Evolutionary conservation across 2,888 invertebrate genomes (phyloP).

Genomic region (Opisthograptis luteolata): DNA sequence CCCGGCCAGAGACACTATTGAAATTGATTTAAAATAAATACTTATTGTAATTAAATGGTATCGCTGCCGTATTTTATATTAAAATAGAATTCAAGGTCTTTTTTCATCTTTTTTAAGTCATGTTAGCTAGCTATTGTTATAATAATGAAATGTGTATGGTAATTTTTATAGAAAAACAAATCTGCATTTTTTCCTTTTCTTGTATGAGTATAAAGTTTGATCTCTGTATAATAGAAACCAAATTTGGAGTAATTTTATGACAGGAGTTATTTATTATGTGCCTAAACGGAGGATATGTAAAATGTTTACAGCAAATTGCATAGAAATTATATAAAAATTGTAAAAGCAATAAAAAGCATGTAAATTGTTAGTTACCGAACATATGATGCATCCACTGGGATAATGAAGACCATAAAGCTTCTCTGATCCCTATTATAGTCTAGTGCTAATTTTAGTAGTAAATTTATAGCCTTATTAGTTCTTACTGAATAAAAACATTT

Average conservation of each 20-base stretch:
- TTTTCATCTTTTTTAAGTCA: slow-evolving; percentile 83
- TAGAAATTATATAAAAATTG: slow-evolving; percentile 37
- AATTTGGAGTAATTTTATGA: slow-evolving; percentile 57
- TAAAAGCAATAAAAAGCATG: slow-evolving; percentile 38
- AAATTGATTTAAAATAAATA: slow-evolving; percentile 82
- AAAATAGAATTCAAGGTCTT: slow-evolving; percentile 81
- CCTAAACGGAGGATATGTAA: slow-evolving; percentile 22
- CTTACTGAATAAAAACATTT: slow-evolving; percentile 69
- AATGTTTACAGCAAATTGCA: slow-evolving; percentile 22
- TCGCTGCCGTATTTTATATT: slow-evolving; percentile 80
- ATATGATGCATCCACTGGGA: slow-evolving; percentile 39
- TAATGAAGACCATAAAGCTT: slow-evolving; percentile 51
- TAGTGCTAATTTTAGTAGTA: slow-evolving; percentile 72
- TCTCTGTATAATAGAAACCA: slow-evolving; percentile 76
- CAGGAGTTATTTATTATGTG: slow-evolving; percentile 58
- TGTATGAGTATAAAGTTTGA: slow-evolving; percentile 65
- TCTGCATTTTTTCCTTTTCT: slow-evolving; percentile 73
- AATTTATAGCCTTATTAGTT: slow-evolving; percentile 63
- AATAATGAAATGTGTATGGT: slow-evolving; percentile 79
- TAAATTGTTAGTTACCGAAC: slow-evolving; percentile 65
- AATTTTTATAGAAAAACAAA: slow-evolving; percentile 79
- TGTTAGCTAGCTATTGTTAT: slow-evolving; percentile 81
- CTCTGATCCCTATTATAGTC: slow-evolving; percentile 51
- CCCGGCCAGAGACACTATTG: slow-evolving; percentile 81
- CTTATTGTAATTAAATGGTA: slow-evolving; percentile 81